Evolutionary conservation across 2,113 vertebrate genomes (phyloP).

Genomic region (Odontesthes bonariensis): DNA sequence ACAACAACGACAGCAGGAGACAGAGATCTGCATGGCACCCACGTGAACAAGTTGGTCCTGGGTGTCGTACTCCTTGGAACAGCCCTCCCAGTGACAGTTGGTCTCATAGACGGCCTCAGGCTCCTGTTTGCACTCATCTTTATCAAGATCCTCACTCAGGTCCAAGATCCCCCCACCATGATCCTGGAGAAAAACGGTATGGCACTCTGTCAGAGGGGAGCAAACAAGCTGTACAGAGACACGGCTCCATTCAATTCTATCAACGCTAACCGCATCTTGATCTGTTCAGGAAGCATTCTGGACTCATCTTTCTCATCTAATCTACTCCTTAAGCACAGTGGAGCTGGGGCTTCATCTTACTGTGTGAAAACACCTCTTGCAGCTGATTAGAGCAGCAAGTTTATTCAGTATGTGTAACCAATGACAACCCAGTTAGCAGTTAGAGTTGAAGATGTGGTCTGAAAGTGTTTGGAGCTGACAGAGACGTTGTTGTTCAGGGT

Average conservation of each 20-base stretch:
- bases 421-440: constrained; percentile 20
- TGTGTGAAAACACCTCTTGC: neutral
- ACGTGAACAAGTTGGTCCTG: constrained; percentile 98
- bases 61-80: constrained; percentile 94
- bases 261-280: neutral
- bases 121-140: constrained; percentile 97
- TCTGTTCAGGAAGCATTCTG: constrained; percentile 16
- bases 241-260: neutral
- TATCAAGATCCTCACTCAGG: constrained; percentile 95
- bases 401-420: constrained; percentile 33
- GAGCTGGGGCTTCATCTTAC: neutral
- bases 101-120: constrained; percentile 97
- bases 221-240: neutral
- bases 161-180: constrained; percentile 86
- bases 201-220: no score
- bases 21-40: constrained; percentile 66
- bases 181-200: constrained; percentile 81
- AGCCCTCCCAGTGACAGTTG: constrained; percentile 98
- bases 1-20: neutral
- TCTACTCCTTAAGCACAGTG: constrained; percentile 19
- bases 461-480: neutral
- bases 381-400: constrained; percentile 53
- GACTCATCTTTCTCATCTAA: constrained; percentile 63
- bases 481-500: no score
- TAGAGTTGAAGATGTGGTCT: neutral